Evolutionary conservation across 2,797 vertebrate species (phyloP).

Genomic region (Pteronotus mesoamericanus): DNA sequence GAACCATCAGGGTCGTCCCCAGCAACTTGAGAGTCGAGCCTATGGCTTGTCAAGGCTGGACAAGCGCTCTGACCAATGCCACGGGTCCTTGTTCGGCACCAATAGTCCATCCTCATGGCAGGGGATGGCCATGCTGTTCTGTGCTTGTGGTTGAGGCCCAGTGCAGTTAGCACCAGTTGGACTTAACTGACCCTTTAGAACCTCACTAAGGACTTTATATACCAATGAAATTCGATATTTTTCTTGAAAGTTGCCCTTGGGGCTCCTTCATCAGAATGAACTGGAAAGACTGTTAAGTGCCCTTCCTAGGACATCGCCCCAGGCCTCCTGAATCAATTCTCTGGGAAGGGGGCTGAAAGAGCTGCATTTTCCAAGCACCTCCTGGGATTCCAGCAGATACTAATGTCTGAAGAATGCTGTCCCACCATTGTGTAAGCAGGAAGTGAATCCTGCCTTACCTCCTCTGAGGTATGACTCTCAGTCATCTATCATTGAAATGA

Average conservation of each 20-base stretch:
- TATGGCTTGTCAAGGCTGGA: not conserved
- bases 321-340: not conserved
- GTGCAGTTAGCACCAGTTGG: not conserved
- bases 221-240: not conserved
- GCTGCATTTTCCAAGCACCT: not conserved
- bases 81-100: not conserved
- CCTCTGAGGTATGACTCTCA: not conserved
- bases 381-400: not conserved
- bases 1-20: not conserved
- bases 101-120: not conserved
- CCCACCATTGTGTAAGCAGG: not conserved
- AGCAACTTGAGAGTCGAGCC: not conserved
- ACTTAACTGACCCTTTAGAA: not conserved
- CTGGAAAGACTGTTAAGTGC: not conserved
- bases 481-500: not conserved
- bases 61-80: not conserved
- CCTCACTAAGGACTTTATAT: not conserved
- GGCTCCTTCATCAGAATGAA: not conserved
- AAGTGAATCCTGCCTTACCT: not conserved
- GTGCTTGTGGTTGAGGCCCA: too few species aligned
- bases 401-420: not conserved
- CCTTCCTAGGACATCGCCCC: not conserved
- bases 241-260: not conserved
- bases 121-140: not conserved
- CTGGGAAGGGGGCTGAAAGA: not conserved